A percentile compares a stretch with the other conserved stretches of the same genome.
Evolutionary conservation across 2,797 vertebrate species (phyloP).

Genomic region (Falco peregrinus): DNA sequence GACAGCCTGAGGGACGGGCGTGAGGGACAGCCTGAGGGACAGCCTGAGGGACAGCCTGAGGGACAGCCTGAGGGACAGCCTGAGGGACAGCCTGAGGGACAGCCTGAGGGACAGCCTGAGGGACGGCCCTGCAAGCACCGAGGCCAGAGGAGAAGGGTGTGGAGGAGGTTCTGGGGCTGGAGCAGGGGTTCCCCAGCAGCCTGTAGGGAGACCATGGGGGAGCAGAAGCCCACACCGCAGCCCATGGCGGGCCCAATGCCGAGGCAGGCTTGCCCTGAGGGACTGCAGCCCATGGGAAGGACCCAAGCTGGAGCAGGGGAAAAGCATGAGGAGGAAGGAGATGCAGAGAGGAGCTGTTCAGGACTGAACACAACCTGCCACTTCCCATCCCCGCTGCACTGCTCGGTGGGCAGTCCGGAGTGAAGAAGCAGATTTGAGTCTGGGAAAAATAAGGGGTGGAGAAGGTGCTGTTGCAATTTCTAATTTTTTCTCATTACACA

Average conservation of each 20-base stretch:
- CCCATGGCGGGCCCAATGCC: fast-evolving
- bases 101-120: fast-evolving
- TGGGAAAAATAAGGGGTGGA: not conserved
- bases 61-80: no score
- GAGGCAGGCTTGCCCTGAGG: not conserved
- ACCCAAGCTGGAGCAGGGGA: not conserved
- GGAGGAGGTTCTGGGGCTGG: not conserved
- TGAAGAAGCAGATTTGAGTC: not conserved
- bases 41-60: fast-evolving
- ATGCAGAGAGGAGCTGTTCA: not conserved
- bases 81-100: no score
- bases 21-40: no score
- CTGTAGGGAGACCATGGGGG: not conserved
- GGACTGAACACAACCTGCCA: not conserved
- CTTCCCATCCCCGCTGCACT: fast-evolving
- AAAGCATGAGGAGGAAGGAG: not conserved
- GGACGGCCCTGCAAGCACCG: not conserved
- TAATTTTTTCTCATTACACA: not conserved
- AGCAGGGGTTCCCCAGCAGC: not conserved
- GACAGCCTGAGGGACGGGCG: no score
- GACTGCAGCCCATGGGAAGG: not conserved
- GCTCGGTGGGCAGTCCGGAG: not conserved
- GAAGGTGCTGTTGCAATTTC: not conserved
- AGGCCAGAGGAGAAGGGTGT: not conserved
- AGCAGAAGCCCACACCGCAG: not conserved